Conservation (phyloP, 2,888 invertebrate species). For the Archips crataeganus region DNA sequence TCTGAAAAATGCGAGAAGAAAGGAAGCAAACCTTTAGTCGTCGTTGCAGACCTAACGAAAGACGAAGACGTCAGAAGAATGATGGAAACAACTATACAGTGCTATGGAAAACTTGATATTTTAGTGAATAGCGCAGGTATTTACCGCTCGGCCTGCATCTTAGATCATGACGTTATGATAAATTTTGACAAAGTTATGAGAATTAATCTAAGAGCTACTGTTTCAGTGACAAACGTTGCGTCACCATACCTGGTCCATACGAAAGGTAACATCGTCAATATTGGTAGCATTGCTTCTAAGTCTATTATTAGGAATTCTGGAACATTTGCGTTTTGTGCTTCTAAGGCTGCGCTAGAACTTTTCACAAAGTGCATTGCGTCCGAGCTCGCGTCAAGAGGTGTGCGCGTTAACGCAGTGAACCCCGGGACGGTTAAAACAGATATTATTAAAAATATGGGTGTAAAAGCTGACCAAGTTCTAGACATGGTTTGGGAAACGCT, state of each 20-base stretch:
- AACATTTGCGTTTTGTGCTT: slow-evolving; percentile 73
- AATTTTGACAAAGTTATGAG: slow-evolving; percentile 85
- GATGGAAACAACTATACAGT: slow-evolving; percentile 80
- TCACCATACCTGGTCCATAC: slow-evolving; percentile 90
- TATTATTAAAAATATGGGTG: slow-evolving; percentile 48
- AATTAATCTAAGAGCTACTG: slow-evolving; percentile 90
- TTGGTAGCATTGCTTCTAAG: slow-evolving; percentile 88
- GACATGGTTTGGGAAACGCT: slow-evolving; percentile 43
- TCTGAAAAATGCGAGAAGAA: slow-evolving; percentile 47
- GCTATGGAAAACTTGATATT: slow-evolving; percentile 88
- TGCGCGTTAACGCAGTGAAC: slow-evolving; percentile 93
- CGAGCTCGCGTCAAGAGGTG: slow-evolving; percentile 89
- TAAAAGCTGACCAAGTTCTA: slow-evolving; percentile 40
- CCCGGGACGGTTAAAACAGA: slow-evolving; percentile 77
- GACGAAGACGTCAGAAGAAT: slow-evolving; percentile 56
- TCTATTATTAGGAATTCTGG: neutral
- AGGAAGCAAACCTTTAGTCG: slow-evolving; percentile 49
- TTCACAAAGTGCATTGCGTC: slow-evolving; percentile 94
- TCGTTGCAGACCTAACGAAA: slow-evolving; percentile 53
- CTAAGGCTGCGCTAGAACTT: slow-evolving; percentile 94
- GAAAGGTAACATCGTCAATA: slow-evolving; percentile 93
- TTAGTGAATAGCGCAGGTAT: slow-evolving; percentile 84
- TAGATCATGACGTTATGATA: slow-evolving; percentile 25
- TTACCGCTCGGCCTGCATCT: slow-evolving; percentile 5
- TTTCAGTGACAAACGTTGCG: slow-evolving; percentile 90